A percentile compares a stretch with the other conserved stretches of the same genome.
phyloP scores from a whole-genome alignment of 2,113 vertebrate genomes.

The Centropus unirufus region DNA sequence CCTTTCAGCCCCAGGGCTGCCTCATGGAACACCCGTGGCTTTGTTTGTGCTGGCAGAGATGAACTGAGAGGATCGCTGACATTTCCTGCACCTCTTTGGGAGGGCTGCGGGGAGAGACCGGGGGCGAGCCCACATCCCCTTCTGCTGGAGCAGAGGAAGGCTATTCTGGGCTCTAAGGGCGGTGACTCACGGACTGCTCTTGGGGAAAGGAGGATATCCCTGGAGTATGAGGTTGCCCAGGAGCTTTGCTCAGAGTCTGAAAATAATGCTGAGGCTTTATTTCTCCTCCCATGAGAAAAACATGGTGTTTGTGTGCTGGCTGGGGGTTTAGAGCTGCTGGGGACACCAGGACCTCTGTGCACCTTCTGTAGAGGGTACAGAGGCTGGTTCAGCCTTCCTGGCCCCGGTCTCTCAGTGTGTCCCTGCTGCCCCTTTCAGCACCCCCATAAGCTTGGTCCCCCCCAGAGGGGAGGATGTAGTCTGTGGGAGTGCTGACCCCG shows the following conservation, averaged over 20 bases:
- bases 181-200: fast-evolving
- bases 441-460: too few relatives aligned
- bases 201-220: fast-evolving
- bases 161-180: not conserved
- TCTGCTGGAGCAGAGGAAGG: not conserved
- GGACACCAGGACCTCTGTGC: not conserved
- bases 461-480: not conserved
- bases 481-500: not conserved
- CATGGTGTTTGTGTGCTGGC: not conserved
- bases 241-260: not conserved
- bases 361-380: not conserved
- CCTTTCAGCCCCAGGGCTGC: not conserved
- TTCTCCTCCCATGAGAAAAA: not conserved
- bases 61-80: not conserved
- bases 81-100: not conserved
- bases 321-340: not conserved
- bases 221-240: fast-evolving
- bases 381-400: not conserved
- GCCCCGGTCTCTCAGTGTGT: fast-evolving
- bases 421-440: not conserved
- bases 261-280: not conserved
- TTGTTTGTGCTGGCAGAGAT: not conserved
- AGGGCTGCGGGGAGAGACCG: not conserved
- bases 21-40: fast-evolving
- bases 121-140: not conserved